Evolutionary conservation across 2,797 vertebrate species (phyloP).

Genomic region (Characodon lateralis): DNA sequence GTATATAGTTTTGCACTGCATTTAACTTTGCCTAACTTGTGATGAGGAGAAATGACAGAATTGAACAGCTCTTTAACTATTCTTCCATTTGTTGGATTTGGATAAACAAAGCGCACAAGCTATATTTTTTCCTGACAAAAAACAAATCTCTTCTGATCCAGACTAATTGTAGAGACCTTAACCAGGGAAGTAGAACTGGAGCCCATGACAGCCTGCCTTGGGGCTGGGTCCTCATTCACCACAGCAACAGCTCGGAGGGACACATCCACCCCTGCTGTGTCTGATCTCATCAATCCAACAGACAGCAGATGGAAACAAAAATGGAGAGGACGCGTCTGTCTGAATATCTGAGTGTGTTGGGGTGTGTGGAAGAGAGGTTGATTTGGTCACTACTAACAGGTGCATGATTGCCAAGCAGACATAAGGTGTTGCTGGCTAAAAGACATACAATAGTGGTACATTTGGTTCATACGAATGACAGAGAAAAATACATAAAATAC

Average conservation of each 20-base stretch:
- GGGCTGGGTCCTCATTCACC: conserved; percentile 70
- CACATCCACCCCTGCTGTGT: conserved; percentile 60
- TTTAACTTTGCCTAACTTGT: neutral
- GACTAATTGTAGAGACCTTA: conserved; percentile 50
- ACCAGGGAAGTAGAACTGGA: conserved; percentile 49
- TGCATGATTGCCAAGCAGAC: conserved; percentile 59
- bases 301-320: conserved; percentile 72
- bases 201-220: conserved; percentile 70
- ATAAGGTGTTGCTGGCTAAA: conserved; percentile 59
- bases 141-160: conserved; percentile 27
- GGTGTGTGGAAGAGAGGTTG: conserved; percentile 13
- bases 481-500: neutral
- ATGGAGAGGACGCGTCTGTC: conserved; percentile 47
- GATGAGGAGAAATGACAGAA: conserved; percentile 5
- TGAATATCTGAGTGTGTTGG: conserved; percentile 16
- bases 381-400: conserved; percentile 32
- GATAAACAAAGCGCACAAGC: neutral
- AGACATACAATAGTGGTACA: conserved; percentile 49
- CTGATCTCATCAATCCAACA: conserved; percentile 76
- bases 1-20: neutral
- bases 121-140: neutral
- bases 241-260: conserved; percentile 73
- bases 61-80: neutral
- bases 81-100: neutral
- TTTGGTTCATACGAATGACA: conserved; percentile 38